Evolutionary conservation across 2,113 vertebrate genomes (phyloP).

Genomic region (Rissa tridactyla): DNA sequence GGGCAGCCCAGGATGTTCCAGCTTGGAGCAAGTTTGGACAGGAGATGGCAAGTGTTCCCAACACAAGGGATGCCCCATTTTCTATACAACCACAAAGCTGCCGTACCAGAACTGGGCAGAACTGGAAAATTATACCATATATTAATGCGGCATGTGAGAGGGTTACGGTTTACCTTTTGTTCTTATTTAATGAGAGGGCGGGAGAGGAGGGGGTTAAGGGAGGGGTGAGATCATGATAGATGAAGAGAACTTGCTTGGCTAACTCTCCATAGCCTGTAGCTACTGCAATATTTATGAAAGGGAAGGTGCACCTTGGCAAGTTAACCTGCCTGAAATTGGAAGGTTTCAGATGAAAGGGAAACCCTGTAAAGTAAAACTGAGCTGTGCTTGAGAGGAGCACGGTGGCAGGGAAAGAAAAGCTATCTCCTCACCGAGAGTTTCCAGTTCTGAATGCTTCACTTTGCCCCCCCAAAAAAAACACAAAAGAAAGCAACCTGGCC

Average conservation of each 20-base stretch:
- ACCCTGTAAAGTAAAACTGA: slow-evolving; percentile 23
- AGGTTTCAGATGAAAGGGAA: slow-evolving; percentile 67
- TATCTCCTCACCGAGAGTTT: not conserved
- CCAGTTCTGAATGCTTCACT: not conserved
- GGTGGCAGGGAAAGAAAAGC: not conserved
- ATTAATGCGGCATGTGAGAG: slow-evolving; percentile 42
- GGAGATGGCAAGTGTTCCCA: not conserved
- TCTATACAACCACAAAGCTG: not conserved
- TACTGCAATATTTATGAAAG: slow-evolving; percentile 69
- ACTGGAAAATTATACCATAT: slow-evolving; percentile 51
- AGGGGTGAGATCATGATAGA: slow-evolving; percentile 60
- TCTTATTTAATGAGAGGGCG: slow-evolving; percentile 64
- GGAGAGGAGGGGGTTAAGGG: slow-evolving; percentile 55
- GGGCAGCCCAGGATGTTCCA: not conserved
- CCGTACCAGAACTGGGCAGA: slow-evolving; percentile 41
- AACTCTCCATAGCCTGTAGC: slow-evolving; percentile 68
- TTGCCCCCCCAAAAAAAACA: not conserved
- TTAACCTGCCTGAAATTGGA: slow-evolving; percentile 56
- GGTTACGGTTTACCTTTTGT: slow-evolving; percentile 63
- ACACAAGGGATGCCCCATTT: not conserved
- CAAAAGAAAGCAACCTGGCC: not conserved
- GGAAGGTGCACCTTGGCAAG: slow-evolving; percentile 71
- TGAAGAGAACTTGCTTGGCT: slow-evolving; percentile 69
- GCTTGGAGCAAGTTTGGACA: not conserved
- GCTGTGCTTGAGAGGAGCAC: not conserved